Evolutionary conservation across 2,888 invertebrate species (phyloP).

Genomic region (Mythimna impura): DNA sequence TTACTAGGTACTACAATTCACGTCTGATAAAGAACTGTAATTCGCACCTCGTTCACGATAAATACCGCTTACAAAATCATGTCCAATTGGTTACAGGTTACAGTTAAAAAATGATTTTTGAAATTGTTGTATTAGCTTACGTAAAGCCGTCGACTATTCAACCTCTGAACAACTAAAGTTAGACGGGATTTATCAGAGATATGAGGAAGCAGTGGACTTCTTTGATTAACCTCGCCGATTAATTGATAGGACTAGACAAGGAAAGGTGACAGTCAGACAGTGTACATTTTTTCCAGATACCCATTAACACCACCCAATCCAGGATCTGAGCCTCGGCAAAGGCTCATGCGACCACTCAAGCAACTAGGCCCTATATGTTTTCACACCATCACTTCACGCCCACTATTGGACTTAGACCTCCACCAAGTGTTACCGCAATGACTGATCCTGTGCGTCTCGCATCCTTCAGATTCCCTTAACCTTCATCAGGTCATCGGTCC

Average conservation of each 20-base stretch:
- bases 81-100: neutral
- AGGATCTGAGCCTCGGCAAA: neutral
- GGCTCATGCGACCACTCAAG: neutral
- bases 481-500: too few species aligned
- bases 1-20: too few species aligned
- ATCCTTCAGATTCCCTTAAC: too few species aligned
- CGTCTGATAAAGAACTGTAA: too few species aligned
- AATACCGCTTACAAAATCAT: neutral
- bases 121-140: too few species aligned
- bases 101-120: neutral
- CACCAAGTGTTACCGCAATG: neutral
- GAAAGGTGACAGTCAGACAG: neutral
- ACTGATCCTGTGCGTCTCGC: neutral
- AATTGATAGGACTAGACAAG: too few species aligned
- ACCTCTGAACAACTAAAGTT: too few species aligned
- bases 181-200: too few species aligned
- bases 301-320: too few species aligned
- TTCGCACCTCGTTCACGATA: neutral
- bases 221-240: too few species aligned
- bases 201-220: too few species aligned
- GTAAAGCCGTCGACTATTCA: too few species aligned
- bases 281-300: neutral
- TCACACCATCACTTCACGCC: neutral
- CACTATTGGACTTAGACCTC: neutral
- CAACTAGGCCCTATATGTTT: neutral